phyloP scores from a whole-genome alignment of 2,797 vertebrate genomes.

The Novumbra hubbsi region DNA sequence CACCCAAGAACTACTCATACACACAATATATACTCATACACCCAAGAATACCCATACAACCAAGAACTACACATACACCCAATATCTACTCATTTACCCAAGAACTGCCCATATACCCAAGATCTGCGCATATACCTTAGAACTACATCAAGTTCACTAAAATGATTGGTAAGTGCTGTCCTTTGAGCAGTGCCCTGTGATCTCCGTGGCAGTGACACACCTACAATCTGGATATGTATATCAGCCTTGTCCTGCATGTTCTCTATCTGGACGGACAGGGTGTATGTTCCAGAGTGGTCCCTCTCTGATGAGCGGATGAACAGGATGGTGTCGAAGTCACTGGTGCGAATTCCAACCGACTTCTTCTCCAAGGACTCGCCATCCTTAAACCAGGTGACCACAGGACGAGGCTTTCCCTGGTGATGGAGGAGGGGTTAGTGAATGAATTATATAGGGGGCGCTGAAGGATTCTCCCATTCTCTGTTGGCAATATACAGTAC shows the following conservation, averaged over 20 bases:
- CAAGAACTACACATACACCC: too few species aligned
- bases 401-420: conserved; percentile 87
- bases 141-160: not conserved
- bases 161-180: not conserved
- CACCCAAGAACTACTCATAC: too few species aligned
- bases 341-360: conserved; percentile 74
- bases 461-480: not conserved
- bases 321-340: conserved; percentile 81
- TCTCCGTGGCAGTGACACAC: conserved; percentile 63
- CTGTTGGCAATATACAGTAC: not conserved
- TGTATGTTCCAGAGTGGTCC: conserved; percentile 81
- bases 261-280: conserved; percentile 82
- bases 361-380: conserved; percentile 72
- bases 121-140: too few species aligned
- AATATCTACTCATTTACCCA: too few species aligned
- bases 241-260: conserved; percentile 79
- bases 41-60: too few species aligned
- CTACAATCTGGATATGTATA: conserved; percentile 82
- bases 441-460: not conserved
- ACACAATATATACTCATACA: too few species aligned
- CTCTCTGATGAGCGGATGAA: conserved; percentile 83
- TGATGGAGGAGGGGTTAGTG: not conserved
- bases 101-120: too few species aligned
- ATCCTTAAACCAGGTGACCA: conserved; percentile 82
- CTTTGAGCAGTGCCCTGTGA: not conserved